Conservation (phyloP, 2,797 vertebrate species). For the Tauraco hartlaubi region DNA sequence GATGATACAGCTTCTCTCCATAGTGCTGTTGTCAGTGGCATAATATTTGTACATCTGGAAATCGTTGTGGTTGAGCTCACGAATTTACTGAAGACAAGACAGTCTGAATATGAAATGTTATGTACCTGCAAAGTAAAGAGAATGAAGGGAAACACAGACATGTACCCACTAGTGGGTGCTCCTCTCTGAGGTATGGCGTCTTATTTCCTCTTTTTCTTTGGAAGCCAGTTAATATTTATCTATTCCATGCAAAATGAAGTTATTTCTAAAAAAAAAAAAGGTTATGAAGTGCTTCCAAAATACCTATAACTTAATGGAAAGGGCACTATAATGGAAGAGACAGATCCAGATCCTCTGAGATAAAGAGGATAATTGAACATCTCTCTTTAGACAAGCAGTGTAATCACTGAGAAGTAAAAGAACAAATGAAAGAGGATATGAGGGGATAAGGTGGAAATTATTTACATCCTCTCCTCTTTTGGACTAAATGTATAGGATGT, state of each 20-base stretch:
- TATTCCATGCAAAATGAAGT: neutral
- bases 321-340: neutral
- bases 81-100: neutral
- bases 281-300: neutral
- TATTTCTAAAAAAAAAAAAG: rapidly evolving
- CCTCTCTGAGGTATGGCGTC: neutral
- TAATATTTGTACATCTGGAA: neutral
- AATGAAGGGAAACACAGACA: neutral
- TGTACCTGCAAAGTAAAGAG: neutral
- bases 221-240: neutral
- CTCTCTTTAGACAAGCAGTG: neutral
- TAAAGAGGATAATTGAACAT: neutral
- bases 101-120: neutral
- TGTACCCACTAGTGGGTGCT: neutral
- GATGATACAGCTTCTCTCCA: neutral
- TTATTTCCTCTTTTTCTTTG: neutral
- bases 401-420: neutral
- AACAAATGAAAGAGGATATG: neutral
- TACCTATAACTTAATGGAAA: neutral
- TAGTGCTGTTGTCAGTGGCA: neutral
- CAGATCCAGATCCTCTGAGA: neutral
- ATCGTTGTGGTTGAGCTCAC: neutral
- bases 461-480: neutral
- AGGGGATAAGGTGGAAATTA: neutral
- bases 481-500: neutral